Conservation (phyloP, 2,888 invertebrate genomes). For the Neoitamus cyanurus region DNA sequence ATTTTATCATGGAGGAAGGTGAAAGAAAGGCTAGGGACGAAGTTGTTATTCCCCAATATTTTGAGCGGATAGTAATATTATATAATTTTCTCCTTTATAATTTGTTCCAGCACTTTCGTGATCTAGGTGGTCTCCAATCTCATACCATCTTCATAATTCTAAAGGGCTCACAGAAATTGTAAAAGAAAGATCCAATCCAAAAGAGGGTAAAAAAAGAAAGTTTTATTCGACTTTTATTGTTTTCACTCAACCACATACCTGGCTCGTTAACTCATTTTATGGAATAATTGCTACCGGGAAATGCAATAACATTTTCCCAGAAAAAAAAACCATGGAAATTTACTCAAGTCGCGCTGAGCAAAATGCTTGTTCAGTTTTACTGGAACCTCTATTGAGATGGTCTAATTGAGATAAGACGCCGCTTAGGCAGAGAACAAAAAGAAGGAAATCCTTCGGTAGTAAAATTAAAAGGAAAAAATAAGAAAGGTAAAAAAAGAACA, state of each 20-base stretch:
- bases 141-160: background rate
- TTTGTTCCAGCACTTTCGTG: background rate
- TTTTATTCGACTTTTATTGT: background rate
- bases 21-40: background rate
- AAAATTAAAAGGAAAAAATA: background rate
- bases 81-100: background rate
- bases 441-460: background rate
- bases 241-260: background rate
- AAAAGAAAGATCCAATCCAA: background rate
- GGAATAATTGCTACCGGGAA: conserved; percentile 1
- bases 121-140: background rate
- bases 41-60: background rate
- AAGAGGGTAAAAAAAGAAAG: background rate
- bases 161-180: background rate
- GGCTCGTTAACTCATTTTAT: background rate
- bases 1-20: background rate
- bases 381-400: background rate
- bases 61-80: background rate
- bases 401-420: conserved; percentile 19
- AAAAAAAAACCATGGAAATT: background rate
- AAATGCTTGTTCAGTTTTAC: background rate
- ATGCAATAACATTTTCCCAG: conserved; percentile 21
- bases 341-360: background rate
- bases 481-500: background rate
- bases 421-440: conserved; percentile 2